These are phyloP conservation scores for human DNA, from an alignment of 2,113 vertebrate species.

Conservation along the genomic window DNA sequence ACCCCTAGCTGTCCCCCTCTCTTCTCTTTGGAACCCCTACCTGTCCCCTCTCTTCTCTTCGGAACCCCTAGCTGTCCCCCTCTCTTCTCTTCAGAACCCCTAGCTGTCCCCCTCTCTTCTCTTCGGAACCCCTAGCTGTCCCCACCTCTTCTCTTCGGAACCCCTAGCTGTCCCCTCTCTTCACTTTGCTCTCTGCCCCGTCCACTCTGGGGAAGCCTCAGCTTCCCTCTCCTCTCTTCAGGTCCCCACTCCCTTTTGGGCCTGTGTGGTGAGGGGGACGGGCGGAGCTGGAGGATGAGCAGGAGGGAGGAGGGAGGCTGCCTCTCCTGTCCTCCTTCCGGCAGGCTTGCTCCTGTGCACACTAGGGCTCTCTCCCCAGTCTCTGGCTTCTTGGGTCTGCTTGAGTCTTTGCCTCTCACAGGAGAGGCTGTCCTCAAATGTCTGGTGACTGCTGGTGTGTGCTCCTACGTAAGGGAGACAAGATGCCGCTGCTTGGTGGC, in stretches of 20 bases:
- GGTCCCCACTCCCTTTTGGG: background rate
- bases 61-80: too few relatives aligned
- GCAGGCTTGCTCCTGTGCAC: background rate
- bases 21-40: background rate
- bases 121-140: too few relatives aligned
- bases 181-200: background rate
- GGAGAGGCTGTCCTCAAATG: background rate
- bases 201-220: background rate
- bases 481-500: accelerated
- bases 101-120: too few relatives aligned
- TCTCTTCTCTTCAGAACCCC: too few relatives aligned
- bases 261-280: background rate
- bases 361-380: background rate
- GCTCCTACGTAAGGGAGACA: background rate
- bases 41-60: background rate
- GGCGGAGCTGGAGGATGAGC: background rate
- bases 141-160: too few relatives aligned
- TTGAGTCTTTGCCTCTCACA: background rate
- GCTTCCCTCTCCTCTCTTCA: background rate
- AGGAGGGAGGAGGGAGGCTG: background rate
- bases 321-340: background rate
- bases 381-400: background rate
- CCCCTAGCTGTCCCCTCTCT: background rate
- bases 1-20: too few relatives aligned
- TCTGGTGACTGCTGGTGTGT: background rate